Base-by-base conservation (phyloP, 2,113 vertebrate genomes). In the Heterotilapia buettikoferi region DNA sequence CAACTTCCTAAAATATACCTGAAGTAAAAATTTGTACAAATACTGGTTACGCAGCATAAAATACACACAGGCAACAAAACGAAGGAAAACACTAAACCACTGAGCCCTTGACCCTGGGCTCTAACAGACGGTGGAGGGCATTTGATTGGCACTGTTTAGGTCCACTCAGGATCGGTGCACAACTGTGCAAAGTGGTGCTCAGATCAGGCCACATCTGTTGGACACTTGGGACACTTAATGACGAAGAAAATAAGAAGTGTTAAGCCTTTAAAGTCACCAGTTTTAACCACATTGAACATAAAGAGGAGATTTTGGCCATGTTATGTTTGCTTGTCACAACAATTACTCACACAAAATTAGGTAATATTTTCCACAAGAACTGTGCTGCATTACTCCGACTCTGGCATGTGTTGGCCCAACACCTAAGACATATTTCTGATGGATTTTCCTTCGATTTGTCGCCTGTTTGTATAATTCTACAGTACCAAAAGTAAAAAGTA, bases 401-500 rank as follows among this genome's bases (percentile, higher is more conserved):
- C 26, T 78, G 71, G 71, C 71, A 50, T 31, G 9, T 29, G 1
- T 29, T 50, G 16, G 26, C 26, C 10, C 16, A 50, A 50, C 16
- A 50, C 71, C 26, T 29, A 50, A 31, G 26, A 50, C 24, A 19
- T n/a, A 50, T 50, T 78, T 78, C 26, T 50, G 16, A 19, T 50
- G 6, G 24, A 78, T 31, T 78, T 47, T 47, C 26, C 45, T 50
- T 78, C 7, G 4, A 50, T 78, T 3, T 3, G 16, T 50, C 6
- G 0, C 9, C 45, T 1, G 16, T 29, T 29, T 78, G 4, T 31
- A 78, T 50, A 66, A 38, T 11, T 90, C 80, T 33, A 91, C 71
- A 84, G n/a, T 84, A 87, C 91, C 89, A 83, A 26, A 54, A 87
- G 40, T 7, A 88, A 68, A 90, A 54, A 71, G 13, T 47, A 53